Evolutionary conservation across 2,888 invertebrate species (phyloP).

Genomic region (Acronicta alni): DNA sequence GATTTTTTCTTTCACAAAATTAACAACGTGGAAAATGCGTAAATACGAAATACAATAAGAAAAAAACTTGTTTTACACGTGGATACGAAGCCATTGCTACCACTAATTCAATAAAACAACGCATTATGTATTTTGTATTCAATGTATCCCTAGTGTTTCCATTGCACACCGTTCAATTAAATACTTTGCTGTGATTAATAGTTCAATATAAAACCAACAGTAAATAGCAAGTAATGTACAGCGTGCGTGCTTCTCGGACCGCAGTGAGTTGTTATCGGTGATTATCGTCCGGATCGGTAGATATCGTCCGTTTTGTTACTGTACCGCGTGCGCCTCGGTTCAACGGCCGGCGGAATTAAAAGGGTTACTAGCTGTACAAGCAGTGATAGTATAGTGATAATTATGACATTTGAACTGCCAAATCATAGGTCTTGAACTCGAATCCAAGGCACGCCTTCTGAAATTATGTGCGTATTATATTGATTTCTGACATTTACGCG

Average conservation of each 20-base stretch:
- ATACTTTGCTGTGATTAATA: constrained; percentile 32
- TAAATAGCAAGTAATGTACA: constrained; percentile 17
- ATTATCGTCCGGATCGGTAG: constrained; percentile 5
- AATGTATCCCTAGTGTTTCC: constrained; percentile 5
- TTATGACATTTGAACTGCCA: too few species aligned
- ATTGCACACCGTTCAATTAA: constrained; percentile 13
- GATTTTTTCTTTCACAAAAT: too few species aligned
- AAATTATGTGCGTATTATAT: too few species aligned
- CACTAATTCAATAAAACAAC: too few species aligned
- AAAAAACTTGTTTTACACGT: too few species aligned
- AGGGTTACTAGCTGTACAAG: background rate
- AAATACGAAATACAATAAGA: too few species aligned
- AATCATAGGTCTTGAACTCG: too few species aligned
- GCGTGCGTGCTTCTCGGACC: constrained; percentile 40
- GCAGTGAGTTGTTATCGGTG: constrained; percentile 13
- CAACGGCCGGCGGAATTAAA: constrained; percentile 10
- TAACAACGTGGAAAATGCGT: too few species aligned
- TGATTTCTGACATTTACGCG: too few species aligned
- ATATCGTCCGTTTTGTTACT: constrained; percentile 32
- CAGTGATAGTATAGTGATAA: too few species aligned
- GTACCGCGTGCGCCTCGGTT: constrained; percentile 12
- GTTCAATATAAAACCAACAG: constrained; percentile 30
- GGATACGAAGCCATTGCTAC: too few species aligned
- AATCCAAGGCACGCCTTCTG: too few species aligned
- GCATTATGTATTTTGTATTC: background rate